Evolutionary conservation across 2,113 vertebrate genomes (phyloP).

Genomic region (Pseudopodoces humilis): DNA sequence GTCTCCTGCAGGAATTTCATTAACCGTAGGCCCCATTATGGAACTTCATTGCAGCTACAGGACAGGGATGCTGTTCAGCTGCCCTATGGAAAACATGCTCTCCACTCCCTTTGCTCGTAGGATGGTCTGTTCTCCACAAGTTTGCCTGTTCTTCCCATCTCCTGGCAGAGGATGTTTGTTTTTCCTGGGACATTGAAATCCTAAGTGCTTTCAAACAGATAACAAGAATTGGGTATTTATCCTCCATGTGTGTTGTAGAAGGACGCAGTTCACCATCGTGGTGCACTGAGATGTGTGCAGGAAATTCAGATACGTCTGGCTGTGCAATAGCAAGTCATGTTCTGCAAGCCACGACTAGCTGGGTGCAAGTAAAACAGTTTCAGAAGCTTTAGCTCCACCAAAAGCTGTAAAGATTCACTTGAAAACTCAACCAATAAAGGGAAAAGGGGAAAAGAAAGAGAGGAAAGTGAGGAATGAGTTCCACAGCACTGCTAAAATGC

Average conservation of each 20-base stretch:
- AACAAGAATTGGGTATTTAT: background rate
- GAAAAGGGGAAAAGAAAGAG: background rate
- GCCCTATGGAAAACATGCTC: background rate
- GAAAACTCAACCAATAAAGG: background rate
- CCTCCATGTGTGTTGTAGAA: background rate
- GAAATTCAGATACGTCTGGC: background rate
- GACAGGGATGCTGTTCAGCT: background rate
- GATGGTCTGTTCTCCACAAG: background rate
- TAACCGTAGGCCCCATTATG: background rate
- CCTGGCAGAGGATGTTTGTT: background rate
- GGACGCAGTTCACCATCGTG: background rate
- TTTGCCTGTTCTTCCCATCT: background rate
- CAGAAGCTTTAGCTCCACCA: background rate
- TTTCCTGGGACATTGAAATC: background rate
- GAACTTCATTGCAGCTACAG: background rate
- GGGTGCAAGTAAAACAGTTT: background rate
- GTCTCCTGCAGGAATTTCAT: conserved; percentile 41
- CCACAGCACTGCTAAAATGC: background rate
- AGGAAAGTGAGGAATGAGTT: background rate
- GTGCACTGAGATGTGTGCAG: background rate
- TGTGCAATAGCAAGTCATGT: background rate
- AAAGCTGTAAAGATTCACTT: background rate
- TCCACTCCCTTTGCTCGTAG: background rate
- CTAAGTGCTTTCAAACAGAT: background rate
- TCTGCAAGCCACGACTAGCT: background rate